These are phyloP conservation scores for Panthera leo DNA, from an alignment of 2,113 vertebrate species.

Conservation along the genomic window DNA sequence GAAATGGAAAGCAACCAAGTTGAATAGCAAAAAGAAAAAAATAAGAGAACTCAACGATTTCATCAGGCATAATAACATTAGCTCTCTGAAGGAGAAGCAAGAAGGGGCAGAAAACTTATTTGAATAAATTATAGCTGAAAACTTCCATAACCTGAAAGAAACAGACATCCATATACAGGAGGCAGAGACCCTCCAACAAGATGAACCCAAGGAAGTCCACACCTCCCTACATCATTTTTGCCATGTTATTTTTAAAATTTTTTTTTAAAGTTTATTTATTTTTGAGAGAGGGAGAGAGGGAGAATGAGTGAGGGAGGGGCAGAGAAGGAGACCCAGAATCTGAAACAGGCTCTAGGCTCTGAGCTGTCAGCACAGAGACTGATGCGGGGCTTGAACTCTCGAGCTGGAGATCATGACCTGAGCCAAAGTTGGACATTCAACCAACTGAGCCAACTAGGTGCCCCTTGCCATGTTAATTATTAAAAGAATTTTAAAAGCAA, in stretches of 20 bases:
- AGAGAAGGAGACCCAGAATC: too few relatives aligned
- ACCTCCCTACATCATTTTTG: neutral
- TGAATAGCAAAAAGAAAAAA: neutral
- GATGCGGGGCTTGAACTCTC: too few relatives aligned
- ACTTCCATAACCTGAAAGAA: neutral
- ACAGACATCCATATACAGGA: neutral
- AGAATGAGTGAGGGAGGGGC: too few relatives aligned
- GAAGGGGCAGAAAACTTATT: neutral
- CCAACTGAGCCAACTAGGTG: too few relatives aligned
- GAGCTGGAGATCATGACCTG: too few relatives aligned
- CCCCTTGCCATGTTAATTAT: neutral
- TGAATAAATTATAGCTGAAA: neutral
- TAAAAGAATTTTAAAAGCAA: neutral
- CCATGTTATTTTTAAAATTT: neutral
- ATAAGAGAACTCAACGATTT: neutral
- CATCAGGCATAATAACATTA: neutral
- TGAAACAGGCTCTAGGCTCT: too few relatives aligned
- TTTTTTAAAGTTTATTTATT: too few relatives aligned
- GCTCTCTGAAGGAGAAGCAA: neutral
- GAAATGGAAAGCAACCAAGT: neutral
- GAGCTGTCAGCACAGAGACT: too few relatives aligned
- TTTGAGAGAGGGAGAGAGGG: too few relatives aligned
- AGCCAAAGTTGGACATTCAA: too few relatives aligned
- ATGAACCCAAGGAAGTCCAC: neutral
- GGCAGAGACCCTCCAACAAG: neutral